A percentile compares a stretch with the other conserved stretches of the same genome.
These are phyloP conservation scores for Miltochrista miniata DNA, from an alignment of 2,888 invertebrate genomes.

Conservation along the genomic window DNA sequence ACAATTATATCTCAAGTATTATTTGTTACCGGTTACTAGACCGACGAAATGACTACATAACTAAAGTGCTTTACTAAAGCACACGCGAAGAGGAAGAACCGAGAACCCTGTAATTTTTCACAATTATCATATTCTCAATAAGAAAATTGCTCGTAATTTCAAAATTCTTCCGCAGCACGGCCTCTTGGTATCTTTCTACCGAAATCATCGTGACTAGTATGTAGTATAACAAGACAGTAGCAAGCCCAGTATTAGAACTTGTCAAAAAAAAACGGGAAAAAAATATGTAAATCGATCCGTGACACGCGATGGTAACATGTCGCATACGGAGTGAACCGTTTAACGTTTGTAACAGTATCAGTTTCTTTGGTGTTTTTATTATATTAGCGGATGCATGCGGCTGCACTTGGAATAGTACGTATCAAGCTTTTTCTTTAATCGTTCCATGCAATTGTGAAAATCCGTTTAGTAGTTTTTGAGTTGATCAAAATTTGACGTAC, in stretches of 20 bases:
- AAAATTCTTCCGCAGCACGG: conserved; percentile 52
- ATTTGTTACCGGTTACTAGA: conserved; percentile 5
- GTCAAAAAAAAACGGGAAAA: conserved; percentile 59
- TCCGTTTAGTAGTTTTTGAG: no score
- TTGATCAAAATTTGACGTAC: no score
- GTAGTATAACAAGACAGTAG: conserved; percentile 69
- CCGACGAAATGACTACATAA: conserved; percentile 7
- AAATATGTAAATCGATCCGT: conserved; percentile 70
- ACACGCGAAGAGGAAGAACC: conserved; percentile 28
- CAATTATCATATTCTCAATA: conserved; percentile 39
- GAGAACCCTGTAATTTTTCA: conserved; percentile 29
- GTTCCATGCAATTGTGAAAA: no score
- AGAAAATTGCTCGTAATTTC: conserved; percentile 48
- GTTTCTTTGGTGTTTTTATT: conserved; percentile 8
- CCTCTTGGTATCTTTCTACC: conserved; percentile 47
- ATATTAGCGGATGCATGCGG: no score
- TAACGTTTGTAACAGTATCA: conserved; percentile 23
- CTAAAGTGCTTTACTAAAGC: conserved; percentile 30
- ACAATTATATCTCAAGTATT: conserved; percentile 5
- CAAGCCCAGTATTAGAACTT: conserved; percentile 56
- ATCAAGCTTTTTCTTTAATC: no score
- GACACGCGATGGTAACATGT: conserved; percentile 67
- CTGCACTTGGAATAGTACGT: neutral
- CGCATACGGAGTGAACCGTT: conserved; percentile 16
- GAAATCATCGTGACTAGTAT: conserved; percentile 41